These are phyloP conservation scores for Oryzias dopingdopingensis DNA, from an alignment of 2,797 vertebrate genomes.

Conservation along the genomic window DNA sequence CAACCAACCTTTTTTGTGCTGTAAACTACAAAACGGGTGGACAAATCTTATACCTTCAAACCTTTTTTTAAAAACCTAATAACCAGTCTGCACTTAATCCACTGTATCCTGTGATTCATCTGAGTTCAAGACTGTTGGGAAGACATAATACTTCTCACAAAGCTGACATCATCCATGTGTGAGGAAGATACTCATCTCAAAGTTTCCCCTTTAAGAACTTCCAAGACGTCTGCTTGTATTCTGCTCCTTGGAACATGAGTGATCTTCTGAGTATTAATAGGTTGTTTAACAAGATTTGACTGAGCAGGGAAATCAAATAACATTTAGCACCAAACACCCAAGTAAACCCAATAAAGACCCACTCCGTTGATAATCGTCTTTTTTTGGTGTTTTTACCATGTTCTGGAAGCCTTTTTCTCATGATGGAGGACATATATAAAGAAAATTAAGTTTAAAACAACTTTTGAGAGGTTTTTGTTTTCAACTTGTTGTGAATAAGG, in stretches of 20 bases:
- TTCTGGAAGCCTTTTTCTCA: too few species aligned
- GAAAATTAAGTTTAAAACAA: too few species aligned
- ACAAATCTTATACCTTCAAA: slow-evolving; percentile 13
- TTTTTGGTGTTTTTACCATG: too few species aligned
- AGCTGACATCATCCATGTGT: slow-evolving; percentile 42
- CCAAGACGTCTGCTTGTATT: slow-evolving; percentile 13
- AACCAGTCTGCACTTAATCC: background rate
- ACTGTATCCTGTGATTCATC: slow-evolving; percentile 49
- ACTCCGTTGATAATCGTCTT: too few species aligned
- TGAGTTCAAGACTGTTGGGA: slow-evolving; percentile 16
- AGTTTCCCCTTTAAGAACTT: slow-evolving; percentile 14
- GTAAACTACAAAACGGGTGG: slow-evolving; percentile 7
- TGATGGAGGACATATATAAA: too few species aligned
- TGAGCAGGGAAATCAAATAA: slow-evolving; percentile 16
- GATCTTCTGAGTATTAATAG: slow-evolving; percentile 8
- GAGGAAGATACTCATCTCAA: slow-evolving; percentile 12
- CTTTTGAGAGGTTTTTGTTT: too few species aligned
- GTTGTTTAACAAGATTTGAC: slow-evolving; percentile 19
- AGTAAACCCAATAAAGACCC: background rate
- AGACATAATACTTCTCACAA: slow-evolving; percentile 35
- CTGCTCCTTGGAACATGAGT: background rate
- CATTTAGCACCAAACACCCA: slow-evolving; percentile 1
- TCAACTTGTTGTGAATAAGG: too few species aligned
- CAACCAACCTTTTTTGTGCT: background rate
- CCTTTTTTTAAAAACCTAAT: slow-evolving; percentile 4